These are phyloP conservation scores for Verasper variegatus DNA, from an alignment of 2,113 vertebrate species.

Conservation along the genomic window DNA sequence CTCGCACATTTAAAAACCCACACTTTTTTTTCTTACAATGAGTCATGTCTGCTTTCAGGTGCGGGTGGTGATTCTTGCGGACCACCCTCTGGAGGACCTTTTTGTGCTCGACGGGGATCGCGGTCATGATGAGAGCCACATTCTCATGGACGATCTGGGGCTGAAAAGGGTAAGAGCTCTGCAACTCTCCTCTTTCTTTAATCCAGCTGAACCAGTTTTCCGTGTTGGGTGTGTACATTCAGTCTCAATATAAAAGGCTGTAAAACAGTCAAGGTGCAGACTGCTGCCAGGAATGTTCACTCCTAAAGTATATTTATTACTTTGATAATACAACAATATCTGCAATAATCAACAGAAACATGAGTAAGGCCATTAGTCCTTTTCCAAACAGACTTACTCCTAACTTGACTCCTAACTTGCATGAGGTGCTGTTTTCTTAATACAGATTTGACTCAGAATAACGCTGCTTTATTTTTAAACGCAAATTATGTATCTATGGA, in stretches of 20 bases:
- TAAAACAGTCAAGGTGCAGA: not conserved
- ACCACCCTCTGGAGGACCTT: slow-evolving; percentile 84
- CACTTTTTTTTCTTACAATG: too few species aligned
- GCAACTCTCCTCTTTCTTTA: not conserved
- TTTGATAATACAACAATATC: not conserved
- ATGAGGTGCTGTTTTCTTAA: not conserved
- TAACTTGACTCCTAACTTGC: too few species aligned
- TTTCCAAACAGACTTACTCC: not conserved
- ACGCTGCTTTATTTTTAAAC: not conserved
- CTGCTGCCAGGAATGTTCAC: not conserved
- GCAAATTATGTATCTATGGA: not conserved
- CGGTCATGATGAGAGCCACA: slow-evolving; percentile 84
- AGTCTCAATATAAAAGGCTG: not conserved
- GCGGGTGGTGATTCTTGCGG: slow-evolving; percentile 90
- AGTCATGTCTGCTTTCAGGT: slow-evolving; percentile 80
- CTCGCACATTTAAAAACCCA: too few species aligned
- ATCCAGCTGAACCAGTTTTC: slow-evolving; percentile 24
- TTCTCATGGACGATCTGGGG: slow-evolving; percentile 94
- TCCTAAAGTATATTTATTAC: not conserved
- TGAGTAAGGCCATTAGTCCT: too few species aligned
- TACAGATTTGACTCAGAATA: not conserved
- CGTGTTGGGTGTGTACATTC: not conserved
- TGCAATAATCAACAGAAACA: not conserved
- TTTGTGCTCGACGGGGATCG: slow-evolving; percentile 85
- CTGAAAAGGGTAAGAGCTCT: slow-evolving; percentile 87